These are phyloP conservation scores for Homarus americanus DNA, from an alignment of 1,140 invertebrate species.

Conservation along the genomic window DNA sequence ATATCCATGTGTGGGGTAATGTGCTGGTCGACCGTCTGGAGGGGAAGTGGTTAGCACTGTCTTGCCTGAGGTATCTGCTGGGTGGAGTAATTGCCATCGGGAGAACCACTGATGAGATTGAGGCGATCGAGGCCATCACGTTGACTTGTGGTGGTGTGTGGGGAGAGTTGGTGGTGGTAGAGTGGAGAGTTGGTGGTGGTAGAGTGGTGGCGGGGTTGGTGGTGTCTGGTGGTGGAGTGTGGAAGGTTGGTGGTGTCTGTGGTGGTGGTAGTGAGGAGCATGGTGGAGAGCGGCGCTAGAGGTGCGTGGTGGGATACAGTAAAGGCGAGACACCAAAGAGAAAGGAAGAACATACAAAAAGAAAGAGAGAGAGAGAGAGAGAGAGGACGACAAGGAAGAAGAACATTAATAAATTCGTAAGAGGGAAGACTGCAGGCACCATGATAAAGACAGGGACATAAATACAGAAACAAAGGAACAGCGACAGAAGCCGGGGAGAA, in stretches of 20 bases:
- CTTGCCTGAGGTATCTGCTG: background rate
- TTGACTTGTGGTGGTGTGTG: background rate
- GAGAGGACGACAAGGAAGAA: background rate
- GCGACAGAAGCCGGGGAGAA: no score
- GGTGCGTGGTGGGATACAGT: background rate
- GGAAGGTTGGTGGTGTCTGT: background rate
- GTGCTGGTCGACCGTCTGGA: background rate
- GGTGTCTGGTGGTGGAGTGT: background rate
- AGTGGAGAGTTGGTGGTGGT: background rate
- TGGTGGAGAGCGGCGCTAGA: background rate
- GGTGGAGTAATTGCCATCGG: background rate
- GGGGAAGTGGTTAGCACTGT: background rate
- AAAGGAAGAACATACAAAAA: background rate
- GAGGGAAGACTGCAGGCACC: background rate
- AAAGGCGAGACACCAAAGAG: background rate
- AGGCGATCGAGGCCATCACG: background rate
- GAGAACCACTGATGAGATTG: background rate
- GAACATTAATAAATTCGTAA: background rate
- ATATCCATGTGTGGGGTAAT: background rate
- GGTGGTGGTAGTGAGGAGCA: no score
- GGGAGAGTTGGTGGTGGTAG: no score
- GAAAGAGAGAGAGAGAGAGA: background rate
- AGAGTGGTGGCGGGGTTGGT: background rate
- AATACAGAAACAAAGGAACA: no score
- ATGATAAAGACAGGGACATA: background rate